These are phyloP conservation scores for Leucoptera coffeella DNA, from an alignment of 2,888 invertebrate species.

Conservation along the genomic window DNA sequence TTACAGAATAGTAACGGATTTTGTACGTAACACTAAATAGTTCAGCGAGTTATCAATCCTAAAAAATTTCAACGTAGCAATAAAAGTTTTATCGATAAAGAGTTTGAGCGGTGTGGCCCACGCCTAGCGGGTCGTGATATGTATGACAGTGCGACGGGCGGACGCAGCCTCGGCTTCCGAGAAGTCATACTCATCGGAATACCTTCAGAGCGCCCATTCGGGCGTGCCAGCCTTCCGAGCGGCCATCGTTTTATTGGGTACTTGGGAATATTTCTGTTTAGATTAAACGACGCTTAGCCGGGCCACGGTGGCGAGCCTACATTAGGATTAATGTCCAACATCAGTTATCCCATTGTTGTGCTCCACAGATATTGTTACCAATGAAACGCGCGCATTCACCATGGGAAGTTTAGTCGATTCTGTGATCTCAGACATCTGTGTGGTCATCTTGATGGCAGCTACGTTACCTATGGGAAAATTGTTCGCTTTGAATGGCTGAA, in stretches of 20 bases:
- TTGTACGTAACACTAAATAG: no score
- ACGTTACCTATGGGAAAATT: no score
- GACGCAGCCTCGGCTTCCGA: slow-evolving; percentile 18
- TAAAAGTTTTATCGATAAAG: no score
- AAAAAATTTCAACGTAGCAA: no score
- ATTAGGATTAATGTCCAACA: slow-evolving; percentile 50
- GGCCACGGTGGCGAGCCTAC: slow-evolving; percentile 23
- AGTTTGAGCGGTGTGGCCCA: no score
- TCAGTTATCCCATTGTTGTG: slow-evolving; percentile 26
- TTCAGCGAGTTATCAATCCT: no score
- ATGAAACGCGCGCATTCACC: slow-evolving; percentile 15
- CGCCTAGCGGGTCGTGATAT: no score
- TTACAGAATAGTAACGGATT: no score
- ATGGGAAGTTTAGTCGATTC: no score
- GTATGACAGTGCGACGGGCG: slow-evolving; percentile 25
- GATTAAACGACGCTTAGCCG: slow-evolving; percentile 44
- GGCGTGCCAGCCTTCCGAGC: slow-evolving; percentile 24
- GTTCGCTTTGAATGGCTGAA: no score
- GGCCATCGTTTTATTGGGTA: slow-evolving; percentile 30
- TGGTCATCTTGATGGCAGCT: no score
- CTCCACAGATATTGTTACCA: slow-evolving; percentile 13
- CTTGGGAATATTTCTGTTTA: slow-evolving; percentile 50
- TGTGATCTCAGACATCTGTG: no score
- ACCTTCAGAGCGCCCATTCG: slow-evolving; percentile 34
- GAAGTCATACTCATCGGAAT: slow-evolving; percentile 42